Base-by-base conservation (phyloP, 2,888 invertebrate genomes). In the Parascotia fuliginaria region DNA sequence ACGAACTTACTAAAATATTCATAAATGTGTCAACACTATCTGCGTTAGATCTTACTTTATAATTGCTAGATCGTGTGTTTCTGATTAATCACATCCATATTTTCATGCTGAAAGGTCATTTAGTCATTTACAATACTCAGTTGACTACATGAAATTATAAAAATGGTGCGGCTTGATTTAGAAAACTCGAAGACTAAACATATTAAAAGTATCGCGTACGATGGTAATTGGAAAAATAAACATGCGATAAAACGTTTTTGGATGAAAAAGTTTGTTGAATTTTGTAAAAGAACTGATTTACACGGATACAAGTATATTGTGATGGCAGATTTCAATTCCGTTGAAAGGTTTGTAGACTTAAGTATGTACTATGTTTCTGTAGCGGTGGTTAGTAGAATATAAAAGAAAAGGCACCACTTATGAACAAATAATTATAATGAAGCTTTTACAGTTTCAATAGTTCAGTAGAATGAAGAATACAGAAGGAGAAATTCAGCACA, bases 251-350 rank as follows among this genome's bases (percentile, higher is more conserved):
- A 58, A 52, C 57, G 58, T 1, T 78, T 74, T 52, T 76, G 75
- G 40, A 38, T 45, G 0, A 56, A 34, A 0, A 90, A 81, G 57
- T 85, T 87, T 13, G 78, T 78, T 2, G 93, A 95, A 62, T 96
- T 95, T 81, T 95, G 95, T 62, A 89, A 93, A 42, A 93, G 94
- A 15, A 96, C 96, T 0, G 94, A 94, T 54, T 81, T 96, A 42
- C 96, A 96, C 69, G 96, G 96, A 0, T 95, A 94, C 65, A 95
- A 94, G 69, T 95, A 95, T 65, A 94, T 95, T 22, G 94, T 93
- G 2, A 93, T 94, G 69, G 86, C 92, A 27, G 93, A 93, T 31
- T 92, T 94, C 16, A 93, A 89, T 31, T 70, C 76, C 5, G 60
- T 81, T 28, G 95, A 95, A 79, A 93, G 95, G 94, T 94, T 79